Evolutionary conservation across 2,113 vertebrate genomes (phyloP), one percentile per base, ranked within the genome.

Genomic region (Mesitornis unicolor): DNA sequence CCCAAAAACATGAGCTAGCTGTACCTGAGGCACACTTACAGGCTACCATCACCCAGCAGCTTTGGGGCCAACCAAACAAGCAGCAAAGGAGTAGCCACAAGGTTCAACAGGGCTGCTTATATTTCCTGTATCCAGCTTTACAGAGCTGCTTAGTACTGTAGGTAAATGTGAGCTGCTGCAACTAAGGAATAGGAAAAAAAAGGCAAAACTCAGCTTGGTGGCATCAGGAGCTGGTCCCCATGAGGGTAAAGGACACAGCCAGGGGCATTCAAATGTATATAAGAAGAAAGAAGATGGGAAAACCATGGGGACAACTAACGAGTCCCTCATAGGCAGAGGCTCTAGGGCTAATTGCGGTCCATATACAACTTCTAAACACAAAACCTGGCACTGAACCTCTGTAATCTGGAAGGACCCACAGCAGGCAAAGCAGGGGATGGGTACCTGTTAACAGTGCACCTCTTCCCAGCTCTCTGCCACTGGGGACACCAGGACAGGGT

Each of bases 341-440:
- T 81, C 43, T 20, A 22, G 28, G 11, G 18, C 19, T 69, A 59
- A 60, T 1, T 45, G 40, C 35, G 42, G 18, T 35, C 35, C 40
- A 45, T 8, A 17, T 2, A 21, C 31, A 64, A 40, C 6, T 87
- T 79, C 18, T 21, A 31, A 77, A 45, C 25, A 31, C 3, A 9
- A 77, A 84, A 33, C 19, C 21, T 3, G 1, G 11, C 0, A 0
- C 22, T 33, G 22, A 63, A 24, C 42, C 54, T 11, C 10, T 45
- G 33, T 42, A 17, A 7, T 11, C 24, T 65, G 40, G 68, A 76
- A 79, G 70, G 35, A 74, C 3, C 28, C 25, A 14, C 1, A 10
- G 50, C 47, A 69, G 36, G 36, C 11, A 83, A 83, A 80, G 31
- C 2, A 4, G 76, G 10, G 38, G 47, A 53, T 2, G 0, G 79